A percentile compares a stretch with the other conserved stretches of the same genome.
Evolutionary conservation across 2,113 vertebrate genomes (phyloP).

Genomic region (Ondatra zibethicus): DNA sequence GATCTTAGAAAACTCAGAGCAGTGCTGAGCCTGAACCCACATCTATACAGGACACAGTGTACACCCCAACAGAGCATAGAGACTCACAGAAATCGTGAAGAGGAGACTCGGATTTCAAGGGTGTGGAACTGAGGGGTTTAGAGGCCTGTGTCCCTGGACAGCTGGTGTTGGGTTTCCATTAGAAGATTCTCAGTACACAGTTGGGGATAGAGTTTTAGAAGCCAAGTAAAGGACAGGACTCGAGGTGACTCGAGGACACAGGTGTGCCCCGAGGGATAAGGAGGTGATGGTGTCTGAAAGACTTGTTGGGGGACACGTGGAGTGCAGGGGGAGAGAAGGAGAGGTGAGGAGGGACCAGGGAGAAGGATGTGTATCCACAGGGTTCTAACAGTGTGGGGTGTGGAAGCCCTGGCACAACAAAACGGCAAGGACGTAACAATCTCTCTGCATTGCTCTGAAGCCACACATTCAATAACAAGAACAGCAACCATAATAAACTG

Average conservation of each 20-base stretch:
- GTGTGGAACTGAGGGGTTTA: background rate
- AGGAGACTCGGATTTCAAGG: background rate
- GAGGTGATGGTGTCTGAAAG: background rate
- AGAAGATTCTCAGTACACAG: background rate
- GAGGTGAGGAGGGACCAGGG: background rate
- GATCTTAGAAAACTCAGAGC: background rate
- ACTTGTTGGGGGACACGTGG: background rate
- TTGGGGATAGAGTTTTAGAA: constrained; percentile 1
- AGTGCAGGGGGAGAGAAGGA: background rate
- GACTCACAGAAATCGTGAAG: background rate
- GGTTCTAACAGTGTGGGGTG: background rate
- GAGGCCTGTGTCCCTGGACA: background rate
- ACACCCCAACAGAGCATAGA: background rate
- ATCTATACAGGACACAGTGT: background rate
- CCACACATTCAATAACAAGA: background rate
- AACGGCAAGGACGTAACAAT: background rate
- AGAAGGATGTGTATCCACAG: background rate
- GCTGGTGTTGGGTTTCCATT: background rate
- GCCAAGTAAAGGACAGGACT: background rate
- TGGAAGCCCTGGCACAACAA: background rate
- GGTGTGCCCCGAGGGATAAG: background rate
- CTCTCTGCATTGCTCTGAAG: background rate
- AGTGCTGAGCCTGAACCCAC: background rate
- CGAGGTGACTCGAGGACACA: background rate
- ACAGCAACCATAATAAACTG: too few species aligned